Evolutionary conservation across 35 echinoderm and acorn worm species (phyloP).

Genomic region (Holothuria glaberrima): DNA sequence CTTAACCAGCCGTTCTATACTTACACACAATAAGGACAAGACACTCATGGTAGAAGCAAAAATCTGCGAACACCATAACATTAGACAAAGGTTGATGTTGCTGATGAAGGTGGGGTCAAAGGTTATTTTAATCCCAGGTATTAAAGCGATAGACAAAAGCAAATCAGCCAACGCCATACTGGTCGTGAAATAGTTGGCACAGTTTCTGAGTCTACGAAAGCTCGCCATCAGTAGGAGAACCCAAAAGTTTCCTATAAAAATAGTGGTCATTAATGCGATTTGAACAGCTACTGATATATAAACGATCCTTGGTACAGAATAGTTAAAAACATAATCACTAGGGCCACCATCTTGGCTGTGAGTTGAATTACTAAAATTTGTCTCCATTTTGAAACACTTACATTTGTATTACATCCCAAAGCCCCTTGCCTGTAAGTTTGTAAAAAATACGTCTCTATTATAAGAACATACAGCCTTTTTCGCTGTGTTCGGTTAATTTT

Average conservation of each 20-base stretch:
- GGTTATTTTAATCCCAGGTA: constrained; percentile 61
- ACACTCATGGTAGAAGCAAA: constrained; percentile 54
- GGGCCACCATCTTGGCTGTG: no score
- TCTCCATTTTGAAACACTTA: neutral
- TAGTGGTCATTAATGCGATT: constrained; percentile 38
- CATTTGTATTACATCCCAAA: no score
- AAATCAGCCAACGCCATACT: constrained; percentile 71
- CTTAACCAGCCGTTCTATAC: constrained; percentile 55
- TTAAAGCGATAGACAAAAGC: constrained; percentile 51
- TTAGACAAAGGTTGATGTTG: constrained; percentile 36
- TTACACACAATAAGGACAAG: constrained; percentile 42
- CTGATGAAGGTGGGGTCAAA: constrained; percentile 53
- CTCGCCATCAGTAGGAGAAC: constrained; percentile 44
- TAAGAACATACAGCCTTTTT: no score
- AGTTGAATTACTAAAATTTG: neutral
- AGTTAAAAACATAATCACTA: neutral
- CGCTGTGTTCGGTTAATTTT: no score
- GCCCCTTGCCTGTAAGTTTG: no score
- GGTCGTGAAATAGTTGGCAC: constrained; percentile 63
- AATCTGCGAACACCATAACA: constrained; percentile 52
- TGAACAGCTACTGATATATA: constrained; percentile 62
- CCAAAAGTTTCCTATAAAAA: constrained; percentile 56
- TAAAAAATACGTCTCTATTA: no score
- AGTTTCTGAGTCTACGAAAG: constrained; percentile 40
- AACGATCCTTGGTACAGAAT: constrained; percentile 2